Base-by-base conservation (phyloP, 2,113 vertebrate species). In the Bubalus kerabau region DNA sequence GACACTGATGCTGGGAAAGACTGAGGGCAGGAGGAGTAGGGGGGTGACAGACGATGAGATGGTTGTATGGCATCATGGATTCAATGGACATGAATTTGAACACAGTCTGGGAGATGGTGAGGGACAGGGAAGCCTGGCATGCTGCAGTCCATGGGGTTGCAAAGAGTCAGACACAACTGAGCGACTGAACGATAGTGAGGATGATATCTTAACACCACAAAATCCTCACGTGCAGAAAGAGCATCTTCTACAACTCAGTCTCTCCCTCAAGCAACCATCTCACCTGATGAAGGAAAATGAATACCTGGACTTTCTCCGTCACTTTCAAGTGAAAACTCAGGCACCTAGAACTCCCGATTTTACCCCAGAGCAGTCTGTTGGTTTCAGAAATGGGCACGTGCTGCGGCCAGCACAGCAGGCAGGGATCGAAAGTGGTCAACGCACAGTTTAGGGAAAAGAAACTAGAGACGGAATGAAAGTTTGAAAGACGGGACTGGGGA, bases 151-250 rank as follows among this genome's bases (percentile, higher is more conserved):
- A 23, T 40, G 19, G n/a, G n/a, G 19, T 71, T 71, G 19, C n/a
- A 71, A 36, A 67, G 67, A 40, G n/a, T 71, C n/a, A 71, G n/a
- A 71, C 10, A 40, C 67, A 71, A 23, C n/a, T 23, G 67, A 71
- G 67, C 2, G 0, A 40, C 17, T 40, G 10, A 40, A 40, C 10
- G 0, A 24, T 14, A 10, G 28, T 21, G 6, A 54, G 24, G 28
- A 32, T 19, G 10, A 13, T 12, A 19, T 8, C 26, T 57, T 52
- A 40, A 21, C 14, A 1, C 26, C 48, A 57, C 64, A 64, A 32
- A n/a, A 40, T n/a, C 6, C 56, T 92, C 84, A 15, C 3, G 5
- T 11, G 30, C 19, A 32, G 3, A 16, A 56, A 36, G 7, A 10
- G 1, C 10, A 40, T 24, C 19, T 52, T 62, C n/a, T 16, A 43